These are phyloP conservation scores for Drosophila biarmipes DNA, from an alignment of 1,140 invertebrate species.

Conservation along the genomic window DNA sequence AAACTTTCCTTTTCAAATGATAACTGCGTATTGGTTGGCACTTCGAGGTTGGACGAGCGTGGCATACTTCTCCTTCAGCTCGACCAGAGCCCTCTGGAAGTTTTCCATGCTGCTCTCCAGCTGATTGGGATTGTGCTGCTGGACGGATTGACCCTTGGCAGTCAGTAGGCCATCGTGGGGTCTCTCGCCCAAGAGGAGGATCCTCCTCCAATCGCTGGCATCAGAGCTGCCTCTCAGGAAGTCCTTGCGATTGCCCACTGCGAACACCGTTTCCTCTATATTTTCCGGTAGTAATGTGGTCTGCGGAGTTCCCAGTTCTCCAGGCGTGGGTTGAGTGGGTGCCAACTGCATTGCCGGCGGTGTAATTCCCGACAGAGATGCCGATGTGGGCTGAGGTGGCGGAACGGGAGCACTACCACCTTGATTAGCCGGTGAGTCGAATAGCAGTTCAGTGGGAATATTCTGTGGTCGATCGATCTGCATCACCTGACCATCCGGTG, in stretches of 20 bases:
- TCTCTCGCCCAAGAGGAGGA: slow-evolving; percentile 58
- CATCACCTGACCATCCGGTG: slow-evolving; percentile 57
- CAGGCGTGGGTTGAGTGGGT: slow-evolving; percentile 31
- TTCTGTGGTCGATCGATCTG: slow-evolving; percentile 57
- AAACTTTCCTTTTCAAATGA: slow-evolving; percentile 22
- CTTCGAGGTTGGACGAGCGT: slow-evolving; percentile 49
- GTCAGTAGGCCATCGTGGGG: slow-evolving; percentile 3
- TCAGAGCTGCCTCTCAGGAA: slow-evolving; percentile 45
- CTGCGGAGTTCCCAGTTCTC: slow-evolving; percentile 4
- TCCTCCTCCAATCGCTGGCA: slow-evolving; percentile 62
- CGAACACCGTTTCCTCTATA: slow-evolving; percentile 55
- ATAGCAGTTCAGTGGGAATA: slow-evolving; percentile 46
- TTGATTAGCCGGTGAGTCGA: slow-evolving; percentile 27
- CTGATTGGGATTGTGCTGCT: slow-evolving; percentile 32
- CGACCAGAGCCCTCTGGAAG: slow-evolving; percentile 62
- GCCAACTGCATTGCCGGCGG: slow-evolving; percentile 27
- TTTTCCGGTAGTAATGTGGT: slow-evolving; percentile 35
- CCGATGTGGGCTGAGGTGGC: slow-evolving; percentile 39
- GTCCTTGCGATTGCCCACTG: slow-evolving; percentile 45
- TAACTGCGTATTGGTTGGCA: slow-evolving; percentile 54
- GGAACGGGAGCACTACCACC: not conserved
- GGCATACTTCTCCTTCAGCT: slow-evolving; percentile 68
- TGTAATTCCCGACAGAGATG: slow-evolving; percentile 46
- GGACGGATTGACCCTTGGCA: slow-evolving; percentile 8
- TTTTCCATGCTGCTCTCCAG: slow-evolving; percentile 67